Base-by-base conservation (phyloP, 2,113 vertebrate genomes). In the Aspiorhynchus laticeps region DNA sequence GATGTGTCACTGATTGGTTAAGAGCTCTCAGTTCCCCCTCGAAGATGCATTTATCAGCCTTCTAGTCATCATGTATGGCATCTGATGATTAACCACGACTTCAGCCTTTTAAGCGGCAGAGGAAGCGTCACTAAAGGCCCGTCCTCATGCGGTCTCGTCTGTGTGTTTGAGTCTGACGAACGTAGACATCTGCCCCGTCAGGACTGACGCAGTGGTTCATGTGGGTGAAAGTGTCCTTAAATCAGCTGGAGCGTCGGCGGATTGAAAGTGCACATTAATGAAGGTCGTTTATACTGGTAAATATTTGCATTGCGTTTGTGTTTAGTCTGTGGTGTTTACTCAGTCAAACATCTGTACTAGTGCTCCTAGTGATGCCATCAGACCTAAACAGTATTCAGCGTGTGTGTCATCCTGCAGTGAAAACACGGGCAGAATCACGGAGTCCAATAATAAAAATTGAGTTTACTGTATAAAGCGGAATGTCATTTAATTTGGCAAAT, bases 51-150 rank as follows among this genome's bases (percentile, higher is more conserved):
- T 74, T 33, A 87, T 82, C 51, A 79, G 86, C 46, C 80, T 21
- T 84, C 33, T 21, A 88, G 76, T 38, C 63, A 61, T 85, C 17
- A 38, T 87, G 69, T 19, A 59, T 83, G 6, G 19, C 80, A 36
- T 65, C n/a, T 84, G 69, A 88, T 85, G 79, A 79, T 80, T 87
- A 84, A 88, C 48, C 81, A 80, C 48, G 46, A 76, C 81, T 87
- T 75, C 67, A 46, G 85, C 77, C 56, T 87, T 89, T 83, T 43
- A 53, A 63, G 28, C 5, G 26, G 73, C 4, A 56, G 17, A 86
- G 79, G 26, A 31, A 31, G 21, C 84, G 36, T 24, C 31, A 67
- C 38, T 79, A 63, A 84, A 63, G 84, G 65, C 65, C 59, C 26
- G 11, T 75, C 73, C 31, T 71, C 67, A 6, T 24, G 19, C 14